Base-by-base conservation (phyloP, 1,140 invertebrate species). In the Planococcus citri region DNA sequence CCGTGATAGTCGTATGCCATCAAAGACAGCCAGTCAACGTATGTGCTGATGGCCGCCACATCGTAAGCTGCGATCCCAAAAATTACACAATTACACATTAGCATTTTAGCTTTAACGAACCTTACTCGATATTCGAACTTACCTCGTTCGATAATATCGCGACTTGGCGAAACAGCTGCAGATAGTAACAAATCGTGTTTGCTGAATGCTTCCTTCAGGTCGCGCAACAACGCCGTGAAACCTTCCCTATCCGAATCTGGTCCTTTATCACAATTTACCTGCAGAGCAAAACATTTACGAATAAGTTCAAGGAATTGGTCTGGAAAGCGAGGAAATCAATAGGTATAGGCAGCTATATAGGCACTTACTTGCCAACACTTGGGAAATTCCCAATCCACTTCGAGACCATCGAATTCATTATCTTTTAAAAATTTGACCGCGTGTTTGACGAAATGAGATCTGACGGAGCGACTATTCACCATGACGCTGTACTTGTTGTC, bases 351-450 rank as follows among this genome's bases (percentile, higher is more conserved):
- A 33, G 29, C 29, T 33, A 33, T 33, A 6, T 33, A n/a, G n/a
- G 3, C 29, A 51, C 73, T 72, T 72, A 88, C 88, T 79, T 93
- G 90, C 90, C 90, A 92, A 75, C 91, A 94, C 70, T 88, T 89
- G 1, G 91, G 91, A 79, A 92, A 94, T 75, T 93, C 91, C 91
- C 91, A 94, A 76, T 93, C 91, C 21, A 93, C 78, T 76, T 93
- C 91, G 0, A 94, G 79, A 8, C 91, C 90, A 76, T 92, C 89
- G 73, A 93, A 92, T 20, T 83, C 83, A 73, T 91, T 86, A 76
- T 90, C 87, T 70, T 89, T 83, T 21, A 94, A 78, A 73, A 93
- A 93, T 71, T 86, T 80, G 0, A 92, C 70, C 0, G 84, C 85
- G 72, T 92, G 87, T 0, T 81, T 78, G 0, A 91, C 83, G 74